Evolutionary conservation across 2,113 vertebrate genomes (phyloP).

Genomic region (Plecotus auritus): DNA sequence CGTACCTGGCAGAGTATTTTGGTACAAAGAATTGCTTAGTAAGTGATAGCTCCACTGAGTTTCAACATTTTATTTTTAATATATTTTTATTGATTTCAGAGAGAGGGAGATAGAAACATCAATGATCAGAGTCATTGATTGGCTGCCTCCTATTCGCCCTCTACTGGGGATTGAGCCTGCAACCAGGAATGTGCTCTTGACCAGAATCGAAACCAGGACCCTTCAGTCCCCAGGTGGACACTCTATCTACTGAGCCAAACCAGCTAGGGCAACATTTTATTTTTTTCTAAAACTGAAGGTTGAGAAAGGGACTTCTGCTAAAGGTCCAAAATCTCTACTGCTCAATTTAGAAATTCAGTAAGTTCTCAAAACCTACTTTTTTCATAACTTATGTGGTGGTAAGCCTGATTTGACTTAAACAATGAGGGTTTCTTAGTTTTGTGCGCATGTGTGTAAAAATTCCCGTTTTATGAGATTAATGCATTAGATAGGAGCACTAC

Average conservation of each 20-base stretch:
- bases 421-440: background rate
- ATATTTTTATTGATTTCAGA: too few species aligned
- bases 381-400: background rate
- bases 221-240: too few species aligned
- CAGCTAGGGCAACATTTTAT: background rate
- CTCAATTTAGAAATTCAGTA: background rate
- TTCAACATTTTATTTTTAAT: background rate
- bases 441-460: background rate
- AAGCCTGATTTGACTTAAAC: background rate
- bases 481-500: background rate
- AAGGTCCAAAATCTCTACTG: background rate
- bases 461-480: background rate
- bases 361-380: background rate
- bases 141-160: too few species aligned
- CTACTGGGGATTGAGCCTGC: too few species aligned
- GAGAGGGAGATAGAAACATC: too few species aligned
- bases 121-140: too few species aligned
- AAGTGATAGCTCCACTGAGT: background rate
- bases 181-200: too few species aligned
- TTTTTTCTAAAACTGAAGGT: constrained; percentile 14
- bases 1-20: background rate
- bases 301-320: background rate
- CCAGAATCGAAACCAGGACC: too few species aligned
- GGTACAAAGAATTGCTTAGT: background rate
- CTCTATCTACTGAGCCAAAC: too few species aligned